These are phyloP conservation scores for Piaya cayana DNA, from an alignment of 2,113 vertebrate genomes.

Conservation along the genomic window DNA sequence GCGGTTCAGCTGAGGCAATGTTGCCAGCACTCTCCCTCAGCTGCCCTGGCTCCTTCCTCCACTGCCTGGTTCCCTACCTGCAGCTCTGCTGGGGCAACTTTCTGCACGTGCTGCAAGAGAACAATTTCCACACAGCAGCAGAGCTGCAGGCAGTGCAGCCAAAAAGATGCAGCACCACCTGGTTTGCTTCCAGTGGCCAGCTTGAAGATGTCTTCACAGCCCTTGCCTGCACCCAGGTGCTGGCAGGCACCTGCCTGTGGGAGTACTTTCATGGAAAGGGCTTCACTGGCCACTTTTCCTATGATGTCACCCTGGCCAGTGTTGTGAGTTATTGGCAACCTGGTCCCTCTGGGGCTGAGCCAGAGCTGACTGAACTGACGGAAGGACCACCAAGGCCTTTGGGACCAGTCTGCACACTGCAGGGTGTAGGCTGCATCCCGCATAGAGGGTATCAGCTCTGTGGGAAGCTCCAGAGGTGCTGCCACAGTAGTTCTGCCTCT, in stretches of 20 bases:
- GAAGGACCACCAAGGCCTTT: neutral
- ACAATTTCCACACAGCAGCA: neutral
- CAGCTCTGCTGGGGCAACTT: neutral
- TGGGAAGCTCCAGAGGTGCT: neutral
- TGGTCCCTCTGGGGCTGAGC: neutral
- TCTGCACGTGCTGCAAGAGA: fast-evolving
- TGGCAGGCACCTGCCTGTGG: neutral
- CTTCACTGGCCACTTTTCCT: neutral
- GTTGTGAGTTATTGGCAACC: neutral
- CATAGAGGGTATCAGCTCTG: fast-evolving
- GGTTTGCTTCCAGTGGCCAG: neutral
- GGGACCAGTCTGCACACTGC: neutral
- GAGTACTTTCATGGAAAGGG: neutral
- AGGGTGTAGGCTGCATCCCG: neutral
- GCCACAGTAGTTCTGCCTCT: neutral
- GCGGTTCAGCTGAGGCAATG: fast-evolving
- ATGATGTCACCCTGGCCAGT: neutral
- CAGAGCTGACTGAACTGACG: neutral
- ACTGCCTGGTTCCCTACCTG: neutral
- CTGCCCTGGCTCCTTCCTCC: neutral
- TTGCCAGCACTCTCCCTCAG: fast-evolving
- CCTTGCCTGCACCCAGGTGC: neutral
- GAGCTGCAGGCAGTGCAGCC: neutral
- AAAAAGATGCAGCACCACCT: neutral
- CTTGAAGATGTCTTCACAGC: neutral